Base-by-base conservation (phyloP, 2,888 invertebrate genomes). In the Allacma fusca region DNA sequence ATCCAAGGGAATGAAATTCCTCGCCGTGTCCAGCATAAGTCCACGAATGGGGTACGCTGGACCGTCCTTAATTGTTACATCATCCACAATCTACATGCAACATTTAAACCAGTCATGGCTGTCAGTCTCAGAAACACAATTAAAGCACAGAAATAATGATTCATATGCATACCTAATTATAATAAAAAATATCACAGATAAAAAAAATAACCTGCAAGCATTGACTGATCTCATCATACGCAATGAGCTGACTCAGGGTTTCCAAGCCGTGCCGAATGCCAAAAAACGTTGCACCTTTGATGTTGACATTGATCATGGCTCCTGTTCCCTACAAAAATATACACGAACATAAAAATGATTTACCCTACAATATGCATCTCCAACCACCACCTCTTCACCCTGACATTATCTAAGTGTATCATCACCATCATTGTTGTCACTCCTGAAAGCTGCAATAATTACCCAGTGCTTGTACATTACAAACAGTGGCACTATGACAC, bases 21-120 rank as follows among this genome's bases (percentile, higher is more conserved):
- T 90, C 0, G 96, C 90, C 0, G 97, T 96, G 86, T 98, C 98
- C 71, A 98, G 86, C 34, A 95, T 88, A 2, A 98, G 86, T 0
- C 97, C 98, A 85, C 98, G 90, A 87, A 97, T 94, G 0, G 82
- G 75, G 70, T 73, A 83, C 0, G 67, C 57, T 40, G 83, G 83
- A 12, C 70, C 73, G 59, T 83, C 83, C 13, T 72, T 44, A 7
- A 82, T 80, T 26, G 65, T 72, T 0, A 71, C 82, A 26, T 71
- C 67, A 34, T 72, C 77, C 0, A 81, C 71, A 26, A 79, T 79
- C 80, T 80, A 57, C n/a, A n/a, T n/a, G n/a, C n/a, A 40, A 40
- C 13, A 40, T 40, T 13, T 44, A 76, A 64, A 72, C 67, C 40
- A 70, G 19, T 40, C 19, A 68, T 28, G 9, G 13, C 13, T 40